Base-by-base conservation (phyloP, 2,797 vertebrate species). In the Enteromius radiatus region DNA sequence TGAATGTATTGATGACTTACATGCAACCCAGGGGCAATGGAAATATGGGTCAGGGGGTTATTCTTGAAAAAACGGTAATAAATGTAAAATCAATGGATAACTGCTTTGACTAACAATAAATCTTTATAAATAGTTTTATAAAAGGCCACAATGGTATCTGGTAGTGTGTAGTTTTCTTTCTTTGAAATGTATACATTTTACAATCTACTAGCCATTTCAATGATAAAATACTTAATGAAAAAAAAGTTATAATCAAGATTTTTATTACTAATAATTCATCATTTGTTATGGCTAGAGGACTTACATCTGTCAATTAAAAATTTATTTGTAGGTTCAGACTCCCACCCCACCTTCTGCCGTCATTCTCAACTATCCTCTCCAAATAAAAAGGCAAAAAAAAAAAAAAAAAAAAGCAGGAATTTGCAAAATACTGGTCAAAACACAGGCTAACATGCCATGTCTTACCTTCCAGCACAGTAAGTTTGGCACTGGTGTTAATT, bases 401-500 rank as follows among this genome's bases (percentile, higher is more conserved):
- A 43, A 38, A 41, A 75, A 56, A 54, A 56, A 75, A 8, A 38
- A 38, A 9, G n/a, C 52, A 26, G 31, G n/a, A 41, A 26, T 59
- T 1, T 59, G 54, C 38, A 1, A 56, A 38, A 56, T 15, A 17
- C n/a, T 23, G 2, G 33, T 63, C 19, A 47, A 64, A 64, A 28
- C 11, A 52, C 73, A 17, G 5, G 28, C 26, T 21, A 84, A 54
- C 28, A 76, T 17, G 28, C 82, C 70, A 84, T 1, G 31, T 26
- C 49, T 88, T 94, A 98, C 98, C 97, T 96, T 98, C 97, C 41
- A 99, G 94, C 79, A 99, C 98, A 1, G 96, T 98, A 76, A 99
- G 95, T 89, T 99, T 98, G 95, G 97, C 98, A 85, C 96, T 99
- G 0, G 96, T 97, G 95, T 97, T 98, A 94, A 99, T 98, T 88